Conservation (phyloP, 2,113 vertebrate species). For the Eidolon helvum region DNA sequence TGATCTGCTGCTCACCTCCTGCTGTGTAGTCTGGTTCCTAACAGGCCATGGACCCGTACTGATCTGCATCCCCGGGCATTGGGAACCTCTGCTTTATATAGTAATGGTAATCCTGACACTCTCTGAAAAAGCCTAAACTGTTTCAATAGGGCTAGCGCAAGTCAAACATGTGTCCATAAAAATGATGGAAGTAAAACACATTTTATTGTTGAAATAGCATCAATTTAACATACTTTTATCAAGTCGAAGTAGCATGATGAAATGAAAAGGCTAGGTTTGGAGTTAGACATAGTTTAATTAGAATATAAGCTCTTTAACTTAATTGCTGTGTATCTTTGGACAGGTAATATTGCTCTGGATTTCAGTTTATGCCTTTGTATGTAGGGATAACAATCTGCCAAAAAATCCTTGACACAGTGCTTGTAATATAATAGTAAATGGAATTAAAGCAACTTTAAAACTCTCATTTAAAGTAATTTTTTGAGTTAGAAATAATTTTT, state of each 20-base stretch:
- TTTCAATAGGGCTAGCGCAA: constrained; percentile 20
- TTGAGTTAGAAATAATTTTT: constrained; percentile 22
- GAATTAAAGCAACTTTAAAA: constrained; percentile 5
- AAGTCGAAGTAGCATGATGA: constrained; percentile 25
- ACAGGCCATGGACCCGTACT: no score
- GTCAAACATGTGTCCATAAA: constrained; percentile 4
- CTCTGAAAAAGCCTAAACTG: not conserved
- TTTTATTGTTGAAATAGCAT: constrained; percentile 45
- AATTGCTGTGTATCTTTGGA: not conserved
- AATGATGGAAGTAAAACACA: constrained; percentile 22
- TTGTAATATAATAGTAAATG: not conserved
- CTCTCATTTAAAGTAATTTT: not conserved
- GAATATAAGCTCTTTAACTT: not conserved
- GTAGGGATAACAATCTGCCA: not conserved
- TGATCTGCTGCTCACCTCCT: no score
- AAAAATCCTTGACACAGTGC: not conserved
- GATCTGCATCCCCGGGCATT: no score
- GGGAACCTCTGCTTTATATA: not conserved
- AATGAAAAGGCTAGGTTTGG: constrained; percentile 1
- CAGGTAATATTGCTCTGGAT: constrained; percentile 24
- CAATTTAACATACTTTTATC: constrained; percentile 3
- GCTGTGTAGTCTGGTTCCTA: no score
- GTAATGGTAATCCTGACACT: not conserved
- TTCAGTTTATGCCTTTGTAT: constrained; percentile 17
- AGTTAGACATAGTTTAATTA: constrained; percentile 38